These are phyloP conservation scores for Adrianichthys oophorus DNA, from an alignment of 2,797 vertebrate species.

Conservation along the genomic window DNA sequence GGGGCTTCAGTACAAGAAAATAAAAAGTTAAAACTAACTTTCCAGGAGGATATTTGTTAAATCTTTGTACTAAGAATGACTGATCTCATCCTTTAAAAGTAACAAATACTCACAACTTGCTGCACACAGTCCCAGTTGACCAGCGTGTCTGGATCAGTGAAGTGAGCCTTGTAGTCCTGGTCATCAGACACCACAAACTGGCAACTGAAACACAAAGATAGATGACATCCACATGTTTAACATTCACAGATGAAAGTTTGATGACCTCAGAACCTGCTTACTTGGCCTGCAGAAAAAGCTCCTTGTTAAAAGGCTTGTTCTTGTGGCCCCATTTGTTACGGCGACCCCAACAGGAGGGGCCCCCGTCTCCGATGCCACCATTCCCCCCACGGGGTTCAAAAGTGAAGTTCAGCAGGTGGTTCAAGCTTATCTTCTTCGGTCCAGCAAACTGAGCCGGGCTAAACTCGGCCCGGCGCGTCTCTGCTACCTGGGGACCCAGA, in stretches of 20 bases:
- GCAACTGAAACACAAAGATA: constrained; percentile 81
- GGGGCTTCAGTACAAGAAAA: too few species aligned
- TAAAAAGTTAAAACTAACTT: too few species aligned
- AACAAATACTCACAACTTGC: constrained; percentile 89
- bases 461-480: constrained; percentile 95
- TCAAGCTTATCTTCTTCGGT: constrained; percentile 97
- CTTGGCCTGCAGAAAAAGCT: constrained; percentile 98
- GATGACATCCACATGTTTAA: not conserved
- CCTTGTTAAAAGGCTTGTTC: constrained; percentile 98
- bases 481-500: constrained; percentile 86
- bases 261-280: constrained; percentile 67
- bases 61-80: not conserved
- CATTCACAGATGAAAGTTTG: not conserved
- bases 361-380: constrained; percentile 81
- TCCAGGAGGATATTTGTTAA: not conserved
- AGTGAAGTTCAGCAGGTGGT: constrained; percentile 98
- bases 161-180: constrained; percentile 95
- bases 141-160: constrained; percentile 97
- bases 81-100: not conserved
- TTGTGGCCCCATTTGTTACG: constrained; percentile 97
- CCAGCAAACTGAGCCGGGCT: constrained; percentile 98
- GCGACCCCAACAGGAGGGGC: constrained; percentile 89
- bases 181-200: constrained; percentile 98
- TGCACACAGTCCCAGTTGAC: constrained; percentile 99
- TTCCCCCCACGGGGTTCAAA: constrained; percentile 95